Evolutionary conservation across 2,797 vertebrate genomes (phyloP).

Genomic region (Dipus sagitta): DNA sequence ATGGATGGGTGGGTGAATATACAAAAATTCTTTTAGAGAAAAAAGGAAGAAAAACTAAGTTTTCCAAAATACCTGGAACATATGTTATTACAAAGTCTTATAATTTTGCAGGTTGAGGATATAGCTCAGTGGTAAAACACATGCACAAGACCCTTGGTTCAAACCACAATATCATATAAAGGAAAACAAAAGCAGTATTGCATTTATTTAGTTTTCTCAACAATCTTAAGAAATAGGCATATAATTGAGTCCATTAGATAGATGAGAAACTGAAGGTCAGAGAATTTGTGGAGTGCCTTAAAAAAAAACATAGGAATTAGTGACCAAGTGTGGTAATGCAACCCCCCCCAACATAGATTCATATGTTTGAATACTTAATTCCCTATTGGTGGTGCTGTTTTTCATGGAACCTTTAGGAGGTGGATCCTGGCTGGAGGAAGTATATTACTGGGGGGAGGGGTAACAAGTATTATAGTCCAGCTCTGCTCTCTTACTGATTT

Average conservation of each 20-base stretch:
- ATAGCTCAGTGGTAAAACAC: neutral
- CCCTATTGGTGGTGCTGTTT: no score
- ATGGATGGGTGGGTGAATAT: constrained; percentile 35
- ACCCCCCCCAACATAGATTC: no score
- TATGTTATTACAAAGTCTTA: neutral
- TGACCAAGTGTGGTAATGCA: no score
- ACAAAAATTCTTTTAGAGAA: neutral
- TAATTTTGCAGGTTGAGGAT: neutral
- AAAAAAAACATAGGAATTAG: neutral
- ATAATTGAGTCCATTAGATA: constrained; percentile 35
- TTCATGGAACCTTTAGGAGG: no score
- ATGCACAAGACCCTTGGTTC: neutral
- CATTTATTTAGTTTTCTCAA: constrained; percentile 53
- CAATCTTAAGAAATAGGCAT: neutral
- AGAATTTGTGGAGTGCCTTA: neutral
- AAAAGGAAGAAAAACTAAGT: neutral
- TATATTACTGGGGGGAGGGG: no score
- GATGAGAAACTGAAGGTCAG: neutral
- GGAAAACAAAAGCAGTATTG: neutral
- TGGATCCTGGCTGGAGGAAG: no score
- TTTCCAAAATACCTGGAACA: constrained; percentile 38
- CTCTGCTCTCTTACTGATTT: no score
- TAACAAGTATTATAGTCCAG: no score
- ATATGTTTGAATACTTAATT: no score
- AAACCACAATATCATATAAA: neutral